Evolutionary conservation across 2,888 invertebrate genomes (phyloP), one percentile per base, ranked within the genome.

Genomic region (Macrophya alboannulata): DNA sequence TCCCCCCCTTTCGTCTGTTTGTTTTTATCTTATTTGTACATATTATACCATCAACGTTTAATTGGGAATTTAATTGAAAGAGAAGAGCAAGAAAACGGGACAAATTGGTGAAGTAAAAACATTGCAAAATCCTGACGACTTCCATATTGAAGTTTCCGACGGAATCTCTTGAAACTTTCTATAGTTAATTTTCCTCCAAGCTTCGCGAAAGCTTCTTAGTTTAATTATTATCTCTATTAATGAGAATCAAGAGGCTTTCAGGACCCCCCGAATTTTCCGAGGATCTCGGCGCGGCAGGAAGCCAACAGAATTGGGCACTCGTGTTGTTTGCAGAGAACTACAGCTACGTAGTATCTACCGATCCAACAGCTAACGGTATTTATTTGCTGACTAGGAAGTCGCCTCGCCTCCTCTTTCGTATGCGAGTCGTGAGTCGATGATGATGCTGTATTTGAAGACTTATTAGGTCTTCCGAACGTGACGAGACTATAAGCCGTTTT

Each of bases 401-500:
- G 21, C n/a, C 3, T 72, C 45, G 74, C 9, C 62, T 9, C 9
- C 74, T 59, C 17, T 62, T 83, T 68, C 68, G 68, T 48, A 83
- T 83, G 65, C 83, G 48, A 48, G 31, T 9, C 37, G 71, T 9
- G 43, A 51, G 0, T 68, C 83, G 83, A 83, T 71, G 83, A 83
- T 83, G 83, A 65, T 71, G 68, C 31, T 83, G 83, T 68, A 68
- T 68, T 83, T 51, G 31, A 68, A 37, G 83, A 65, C 83, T 83
- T 83, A 68, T 83, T 83, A 83, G 83, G 83, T 37, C 68, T 68
- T 65, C 37, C 83, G 83, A 25, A 83, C 83, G 83, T 83, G 83
- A 83, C 68, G 68, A 68, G 68, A 68, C 62, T 81, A 21, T 43
- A 25, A 37, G 21, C 43, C 48, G 48, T 40, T 9, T 77, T 17